These are phyloP conservation scores for Ferdinandea cuprea DNA, from an alignment of 2,888 invertebrate genomes.

Conservation along the genomic window DNA sequence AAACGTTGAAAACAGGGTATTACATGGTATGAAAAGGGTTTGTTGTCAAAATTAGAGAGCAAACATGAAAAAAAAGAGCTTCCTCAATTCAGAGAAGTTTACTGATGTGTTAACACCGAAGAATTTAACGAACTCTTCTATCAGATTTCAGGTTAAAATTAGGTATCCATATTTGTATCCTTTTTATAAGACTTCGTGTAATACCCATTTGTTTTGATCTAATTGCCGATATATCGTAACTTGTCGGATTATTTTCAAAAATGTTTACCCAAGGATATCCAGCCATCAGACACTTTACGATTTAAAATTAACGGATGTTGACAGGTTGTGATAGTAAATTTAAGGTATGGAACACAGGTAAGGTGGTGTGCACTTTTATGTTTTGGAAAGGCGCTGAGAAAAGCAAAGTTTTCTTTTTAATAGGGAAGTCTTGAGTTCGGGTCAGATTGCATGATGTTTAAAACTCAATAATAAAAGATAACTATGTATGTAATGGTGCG, in stretches of 20 bases:
- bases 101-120: constrained; percentile 15
- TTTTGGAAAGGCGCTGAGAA: neutral
- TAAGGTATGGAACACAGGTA: neutral
- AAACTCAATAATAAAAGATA: too few species aligned
- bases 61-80: constrained; percentile 33
- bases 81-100: constrained; percentile 4
- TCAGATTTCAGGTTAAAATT: neutral
- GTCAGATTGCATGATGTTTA: too few species aligned
- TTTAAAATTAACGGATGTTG: too few species aligned
- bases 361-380: too few species aligned
- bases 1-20: constrained; percentile 2
- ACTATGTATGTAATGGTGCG: too few species aligned
- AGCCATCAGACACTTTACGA: too few species aligned
- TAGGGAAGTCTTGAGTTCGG: too few species aligned
- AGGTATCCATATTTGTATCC: too few species aligned
- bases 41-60: constrained; percentile 18
- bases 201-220: neutral
- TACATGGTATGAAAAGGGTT: neutral
- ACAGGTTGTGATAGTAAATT: too few species aligned
- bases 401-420: too few species aligned
- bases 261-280: too few species aligned
- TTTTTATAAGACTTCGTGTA: too few species aligned
- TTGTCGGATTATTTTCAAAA: neutral
- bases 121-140: neutral
- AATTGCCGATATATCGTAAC: neutral